Conservation (phyloP, 1,140 invertebrate species). For the Brachionus asplanchnoidis region DNA sequence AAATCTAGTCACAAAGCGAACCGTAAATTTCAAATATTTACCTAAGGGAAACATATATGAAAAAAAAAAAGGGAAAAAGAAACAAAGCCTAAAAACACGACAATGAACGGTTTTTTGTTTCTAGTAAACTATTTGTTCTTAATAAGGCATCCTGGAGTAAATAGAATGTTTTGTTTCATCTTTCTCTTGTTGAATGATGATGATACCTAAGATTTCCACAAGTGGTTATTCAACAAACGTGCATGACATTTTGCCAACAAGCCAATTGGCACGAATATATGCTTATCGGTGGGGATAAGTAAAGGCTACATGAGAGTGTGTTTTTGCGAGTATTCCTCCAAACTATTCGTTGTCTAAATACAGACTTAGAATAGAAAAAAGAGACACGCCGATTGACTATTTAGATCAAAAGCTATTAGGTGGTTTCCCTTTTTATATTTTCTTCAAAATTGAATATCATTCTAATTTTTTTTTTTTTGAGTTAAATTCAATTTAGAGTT, state of each 20-base stretch:
- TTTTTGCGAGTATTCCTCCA: slow-evolving; percentile 6
- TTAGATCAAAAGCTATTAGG: background rate
- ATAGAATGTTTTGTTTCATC: background rate
- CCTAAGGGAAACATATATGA: background rate
- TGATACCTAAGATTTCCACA: background rate
- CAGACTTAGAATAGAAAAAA: background rate
- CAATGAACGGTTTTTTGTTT: slow-evolving; percentile 24
- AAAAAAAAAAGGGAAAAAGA: background rate
- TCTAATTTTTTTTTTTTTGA: background rate
- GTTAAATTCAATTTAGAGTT: background rate
- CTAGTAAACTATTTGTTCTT: slow-evolving; percentile 2
- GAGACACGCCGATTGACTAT: background rate
- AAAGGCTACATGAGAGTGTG: background rate
- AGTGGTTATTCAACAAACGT: slow-evolving; percentile 16
- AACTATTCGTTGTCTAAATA: background rate
- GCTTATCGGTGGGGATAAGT: slow-evolving; percentile 23
- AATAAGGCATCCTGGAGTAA: slow-evolving; percentile 26
- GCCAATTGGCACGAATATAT: background rate
- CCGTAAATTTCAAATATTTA: slow-evolving; percentile 37
- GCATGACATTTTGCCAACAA: background rate
- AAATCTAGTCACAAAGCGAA: slow-evolving; percentile 18
- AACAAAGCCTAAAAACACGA: background rate
- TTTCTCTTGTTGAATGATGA: background rate
- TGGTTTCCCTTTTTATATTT: background rate
- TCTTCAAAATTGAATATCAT: background rate